These are phyloP conservation scores for Sigmodon hispidus DNA, from an alignment of 2,113 vertebrate genomes.

Conservation along the genomic window DNA sequence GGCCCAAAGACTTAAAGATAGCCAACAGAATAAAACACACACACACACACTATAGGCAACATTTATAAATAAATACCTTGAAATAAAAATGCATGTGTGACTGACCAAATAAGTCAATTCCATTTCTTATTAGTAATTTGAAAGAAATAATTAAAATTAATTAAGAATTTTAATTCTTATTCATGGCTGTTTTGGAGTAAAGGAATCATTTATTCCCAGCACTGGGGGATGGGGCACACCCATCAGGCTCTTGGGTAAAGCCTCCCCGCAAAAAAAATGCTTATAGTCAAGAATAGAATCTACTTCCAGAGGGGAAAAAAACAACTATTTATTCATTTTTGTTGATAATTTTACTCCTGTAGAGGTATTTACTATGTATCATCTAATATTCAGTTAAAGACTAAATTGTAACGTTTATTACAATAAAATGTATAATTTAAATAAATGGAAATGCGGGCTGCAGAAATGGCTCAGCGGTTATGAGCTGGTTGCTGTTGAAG, in stretches of 20 bases:
- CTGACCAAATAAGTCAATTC: not conserved
- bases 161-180: not conserved
- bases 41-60: not conserved
- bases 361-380: not conserved
- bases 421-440: not conserved
- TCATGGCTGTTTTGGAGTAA: not conserved
- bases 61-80: not conserved
- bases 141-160: not conserved
- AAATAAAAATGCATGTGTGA: not conserved
- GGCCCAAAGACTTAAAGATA: not conserved
- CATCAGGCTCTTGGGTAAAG: fast-evolving
- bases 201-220: not conserved
- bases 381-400: slow-evolving; percentile 11
- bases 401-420: not conserved
- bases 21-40: not conserved
- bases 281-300: not conserved
- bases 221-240: fast-evolving
- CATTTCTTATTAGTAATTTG: not conserved
- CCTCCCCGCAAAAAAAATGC: fast-evolving
- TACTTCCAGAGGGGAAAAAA: not conserved
- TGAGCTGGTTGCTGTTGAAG: not conserved
- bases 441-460: not conserved
- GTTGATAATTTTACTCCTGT: not conserved
- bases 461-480: not conserved
- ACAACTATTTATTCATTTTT: not conserved